These are phyloP conservation scores for Tridacna gigas DNA, from an alignment of 2,888 invertebrate genomes.

Conservation along the genomic window DNA sequence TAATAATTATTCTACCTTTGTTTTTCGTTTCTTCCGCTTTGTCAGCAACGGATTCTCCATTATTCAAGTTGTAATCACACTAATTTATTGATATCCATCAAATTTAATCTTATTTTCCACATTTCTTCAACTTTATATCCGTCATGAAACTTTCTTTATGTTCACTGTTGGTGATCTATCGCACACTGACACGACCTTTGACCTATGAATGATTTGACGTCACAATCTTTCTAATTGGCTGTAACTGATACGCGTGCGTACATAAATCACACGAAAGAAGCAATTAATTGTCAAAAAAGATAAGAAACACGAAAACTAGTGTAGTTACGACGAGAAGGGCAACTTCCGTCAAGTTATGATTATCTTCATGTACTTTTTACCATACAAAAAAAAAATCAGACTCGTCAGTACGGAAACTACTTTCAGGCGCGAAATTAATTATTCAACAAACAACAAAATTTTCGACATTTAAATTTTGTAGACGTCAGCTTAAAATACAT, in stretches of 20 bases:
- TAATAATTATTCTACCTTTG: constrained; percentile 27
- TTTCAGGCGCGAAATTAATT: no score
- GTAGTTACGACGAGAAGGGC: no score
- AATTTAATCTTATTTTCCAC: no score
- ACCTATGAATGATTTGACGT: constrained; percentile 8
- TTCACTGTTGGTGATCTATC: constrained; percentile 8
- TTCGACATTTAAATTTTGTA: no score
- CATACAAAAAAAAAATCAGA: no score
- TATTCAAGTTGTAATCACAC: not conserved
- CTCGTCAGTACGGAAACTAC: no score
- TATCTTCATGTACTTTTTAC: no score
- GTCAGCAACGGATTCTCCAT: constrained; percentile 38
- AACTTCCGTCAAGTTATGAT: no score
- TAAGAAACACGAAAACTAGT: no score
- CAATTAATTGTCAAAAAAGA: not conserved
- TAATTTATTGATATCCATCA: no score
- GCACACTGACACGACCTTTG: constrained; percentile 25
- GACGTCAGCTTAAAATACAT: no score
- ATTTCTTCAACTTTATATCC: no score
- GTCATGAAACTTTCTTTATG: not conserved
- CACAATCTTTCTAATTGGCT: constrained; percentile 17
- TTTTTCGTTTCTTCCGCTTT: constrained; percentile 40
- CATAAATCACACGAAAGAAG: not conserved
- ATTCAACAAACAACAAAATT: not conserved
- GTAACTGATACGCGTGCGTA: constrained; percentile 3